A percentile compares a stretch with the other conserved stretches of the same genome.
Conservation (phyloP, 2,888 invertebrate species). For the Drosophila affinis region DNA sequence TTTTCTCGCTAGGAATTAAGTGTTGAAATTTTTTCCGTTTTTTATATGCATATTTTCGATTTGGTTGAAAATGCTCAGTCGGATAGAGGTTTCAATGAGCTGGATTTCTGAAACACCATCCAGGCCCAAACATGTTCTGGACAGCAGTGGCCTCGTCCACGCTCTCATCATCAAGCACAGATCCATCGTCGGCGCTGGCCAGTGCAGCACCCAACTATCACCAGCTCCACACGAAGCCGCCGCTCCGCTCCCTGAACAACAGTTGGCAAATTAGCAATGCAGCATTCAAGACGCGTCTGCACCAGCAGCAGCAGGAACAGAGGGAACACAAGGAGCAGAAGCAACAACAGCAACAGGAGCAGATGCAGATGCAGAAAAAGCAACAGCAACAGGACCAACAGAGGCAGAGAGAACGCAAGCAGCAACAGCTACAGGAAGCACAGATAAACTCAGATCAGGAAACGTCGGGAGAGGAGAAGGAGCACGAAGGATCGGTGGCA, state of each 20-base stretch:
- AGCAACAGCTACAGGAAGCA: constrained; percentile 9
- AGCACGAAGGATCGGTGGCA: background rate
- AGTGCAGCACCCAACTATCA: constrained; percentile 56
- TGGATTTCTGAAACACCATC: background rate
- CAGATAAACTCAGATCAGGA: background rate
- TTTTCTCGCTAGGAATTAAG: background rate
- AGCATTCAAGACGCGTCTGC: constrained; percentile 44
- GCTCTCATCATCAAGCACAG: constrained; percentile 24
- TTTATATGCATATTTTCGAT: background rate
- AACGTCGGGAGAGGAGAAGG: constrained; percentile 2
- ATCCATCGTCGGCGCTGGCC: constrained; percentile 39
- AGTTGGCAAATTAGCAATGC: constrained; percentile 56
- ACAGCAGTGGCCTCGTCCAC: constrained; percentile 58
- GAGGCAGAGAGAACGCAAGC: background rate
- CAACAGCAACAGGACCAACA: background rate
- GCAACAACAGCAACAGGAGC: constrained; percentile 6
- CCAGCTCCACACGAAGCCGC: constrained; percentile 51
- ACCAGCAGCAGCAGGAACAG: constrained; percentile 30
- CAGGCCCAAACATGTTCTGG: constrained; percentile 51
- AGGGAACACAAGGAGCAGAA: constrained; percentile 21
- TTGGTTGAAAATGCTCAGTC: constrained; percentile 24
- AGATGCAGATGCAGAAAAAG: background rate
- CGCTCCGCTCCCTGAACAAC: constrained; percentile 28
- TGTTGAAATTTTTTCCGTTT: background rate
- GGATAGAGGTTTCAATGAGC: background rate